A percentile compares a stretch with the other conserved stretches of the same genome.
These are phyloP conservation scores for Hypselothyrea guttata DNA, from an alignment of 2,888 invertebrate genomes.

Conservation along the genomic window DNA sequence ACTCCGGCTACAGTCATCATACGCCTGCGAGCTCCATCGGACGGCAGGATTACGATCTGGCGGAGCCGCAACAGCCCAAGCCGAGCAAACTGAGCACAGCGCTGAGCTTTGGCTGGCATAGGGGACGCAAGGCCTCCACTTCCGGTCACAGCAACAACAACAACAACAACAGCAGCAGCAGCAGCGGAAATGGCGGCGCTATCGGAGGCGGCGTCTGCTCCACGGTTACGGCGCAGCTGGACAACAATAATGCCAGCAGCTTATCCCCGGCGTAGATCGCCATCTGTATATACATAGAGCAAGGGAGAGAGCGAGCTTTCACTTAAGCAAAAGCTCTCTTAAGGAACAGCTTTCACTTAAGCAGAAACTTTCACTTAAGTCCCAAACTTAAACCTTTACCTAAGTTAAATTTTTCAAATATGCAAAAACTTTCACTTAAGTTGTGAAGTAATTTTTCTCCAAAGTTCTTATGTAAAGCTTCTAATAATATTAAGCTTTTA, in stretches of 20 bases:
- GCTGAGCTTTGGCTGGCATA: conserved; percentile 79
- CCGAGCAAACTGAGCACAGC: conserved; percentile 77
- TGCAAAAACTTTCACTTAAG: no score
- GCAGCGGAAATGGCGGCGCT: conserved; percentile 69
- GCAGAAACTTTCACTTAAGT: no score
- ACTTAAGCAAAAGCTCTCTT: no score
- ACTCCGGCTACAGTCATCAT: conserved; percentile 91
- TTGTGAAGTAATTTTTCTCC: no score
- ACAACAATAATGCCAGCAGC: conserved; percentile 60
- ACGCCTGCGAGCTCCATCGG: conserved; percentile 81
- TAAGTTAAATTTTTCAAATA: no score
- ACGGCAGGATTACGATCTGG: conserved; percentile 76
- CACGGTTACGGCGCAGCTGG: conserved; percentile 71
- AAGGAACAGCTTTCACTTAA: no score
- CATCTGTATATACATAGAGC: conserved; percentile 38
- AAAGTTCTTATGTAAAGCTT: no score
- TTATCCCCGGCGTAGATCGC: conserved; percentile 57
- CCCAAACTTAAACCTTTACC: no score
- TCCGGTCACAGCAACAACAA: conserved; percentile 49
- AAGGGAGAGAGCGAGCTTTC: not conserved
- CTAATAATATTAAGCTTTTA: no score
- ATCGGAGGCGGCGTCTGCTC: conserved; percentile 65
- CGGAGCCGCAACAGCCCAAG: conserved; percentile 53
- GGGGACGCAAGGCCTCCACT: conserved; percentile 35
- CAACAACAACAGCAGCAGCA: conserved; percentile 78